Conservation (phyloP, 2,888 invertebrate species). For the Lepidochrysops patricia region DNA sequence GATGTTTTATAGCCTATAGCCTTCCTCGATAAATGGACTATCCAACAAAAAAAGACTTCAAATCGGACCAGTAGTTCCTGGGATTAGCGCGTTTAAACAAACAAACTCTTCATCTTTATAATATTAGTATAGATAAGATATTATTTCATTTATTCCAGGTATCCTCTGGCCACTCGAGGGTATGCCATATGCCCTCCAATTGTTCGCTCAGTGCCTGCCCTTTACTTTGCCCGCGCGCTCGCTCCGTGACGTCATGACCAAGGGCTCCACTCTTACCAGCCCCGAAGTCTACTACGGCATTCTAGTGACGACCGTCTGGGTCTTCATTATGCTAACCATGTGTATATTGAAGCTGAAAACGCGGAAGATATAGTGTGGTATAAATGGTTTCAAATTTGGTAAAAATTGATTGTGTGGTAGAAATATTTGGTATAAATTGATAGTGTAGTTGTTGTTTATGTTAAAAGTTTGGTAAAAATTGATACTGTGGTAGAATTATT, state of each 20-base stretch:
- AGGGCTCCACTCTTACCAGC: conserved; percentile 81
- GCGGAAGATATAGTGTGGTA: conserved; percentile 39
- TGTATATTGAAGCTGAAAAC: conserved; percentile 67
- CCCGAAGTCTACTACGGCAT: conserved; percentile 84
- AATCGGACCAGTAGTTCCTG: too few species aligned
- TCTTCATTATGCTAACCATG: conserved; percentile 67
- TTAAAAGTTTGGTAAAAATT: too few species aligned
- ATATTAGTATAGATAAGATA: too few species aligned
- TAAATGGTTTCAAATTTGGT: background rate
- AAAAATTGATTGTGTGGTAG: background rate
- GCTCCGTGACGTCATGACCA: conserved; percentile 82
- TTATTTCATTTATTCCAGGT: conserved; percentile 43
- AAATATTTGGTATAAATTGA: too few species aligned
- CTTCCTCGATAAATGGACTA: too few species aligned
- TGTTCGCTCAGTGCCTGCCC: conserved; percentile 80
- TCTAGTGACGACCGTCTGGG: conserved; percentile 79
- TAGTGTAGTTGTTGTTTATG: too few species aligned
- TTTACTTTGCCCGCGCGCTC: conserved; percentile 87
- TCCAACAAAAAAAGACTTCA: too few species aligned
- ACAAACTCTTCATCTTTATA: too few species aligned
- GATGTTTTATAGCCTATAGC: too few species aligned
- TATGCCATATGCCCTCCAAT: conserved; percentile 76
- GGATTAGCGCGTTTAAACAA: too few species aligned
- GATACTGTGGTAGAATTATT: too few species aligned
- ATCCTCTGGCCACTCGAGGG: conserved; percentile 81